Base-by-base conservation (phyloP, 1,140 invertebrate genomes). In the Lepidotrigona ventralis region DNA sequence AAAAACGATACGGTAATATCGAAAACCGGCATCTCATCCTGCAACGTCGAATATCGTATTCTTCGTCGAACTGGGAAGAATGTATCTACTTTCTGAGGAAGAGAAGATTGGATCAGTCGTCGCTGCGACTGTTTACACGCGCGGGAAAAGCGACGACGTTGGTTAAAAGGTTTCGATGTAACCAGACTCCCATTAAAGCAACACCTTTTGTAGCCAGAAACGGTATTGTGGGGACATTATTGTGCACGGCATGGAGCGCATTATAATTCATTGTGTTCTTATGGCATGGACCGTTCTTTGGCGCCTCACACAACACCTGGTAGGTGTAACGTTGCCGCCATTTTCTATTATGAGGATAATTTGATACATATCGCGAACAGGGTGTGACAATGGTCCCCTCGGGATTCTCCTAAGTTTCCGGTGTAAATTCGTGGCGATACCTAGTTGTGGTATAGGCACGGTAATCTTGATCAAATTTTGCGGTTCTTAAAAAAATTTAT, bases 281-380 rank as follows among this genome's bases (percentile, higher is more conserved):
- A 77, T 90, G 88, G 76, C 83, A 79, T 81, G 79, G 84, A 89
- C 79, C 88, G 87, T 91, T 91, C 88, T 88, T 91, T 83, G 87
- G 77, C 88, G 85, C 76, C 81, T 90, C 74, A 82, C 77, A 89
- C 89, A 91, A 93, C 93, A 93, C 93, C 93, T 93, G 90, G 92
- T 93, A 93, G 93, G 93, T 94, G 93, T 94, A 91, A 93, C 89
- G 93, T 94, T 94, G 93, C 93, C 92, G 92, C 93, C 92, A 94
- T 94, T 92, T 93, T 92, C 90, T 90, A 94, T 94, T 94, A 94
- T 93, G 92, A 92, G 87, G 88, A 94, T 94, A 94, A 94, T 94
- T 94, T 94, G 93, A 94, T 94, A 94, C 92, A 92, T 94, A 94
- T 94, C 93, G 92, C 84, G 90, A 87, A 71, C 81, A 85, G 76